phyloP scores from a whole-genome alignment of 2,888 invertebrate genomes.

The Tachina lurida region DNA sequence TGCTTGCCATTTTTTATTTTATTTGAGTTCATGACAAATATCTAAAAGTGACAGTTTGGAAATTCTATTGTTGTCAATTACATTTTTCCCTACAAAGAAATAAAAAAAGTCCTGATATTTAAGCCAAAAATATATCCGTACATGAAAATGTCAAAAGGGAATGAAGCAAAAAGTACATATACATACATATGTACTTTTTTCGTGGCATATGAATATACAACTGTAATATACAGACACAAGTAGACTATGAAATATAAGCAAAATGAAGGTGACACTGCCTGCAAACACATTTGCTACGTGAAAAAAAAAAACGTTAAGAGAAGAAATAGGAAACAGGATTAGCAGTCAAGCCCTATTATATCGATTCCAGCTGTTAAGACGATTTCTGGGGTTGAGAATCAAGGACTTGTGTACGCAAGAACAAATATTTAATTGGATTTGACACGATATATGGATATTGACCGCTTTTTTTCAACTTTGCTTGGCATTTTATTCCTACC shows the following conservation, averaged over 20 bases:
- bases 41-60: conserved; percentile 56
- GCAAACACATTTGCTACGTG: conserved; percentile 20
- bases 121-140: conserved; percentile 6
- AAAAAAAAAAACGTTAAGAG: conserved; percentile 9
- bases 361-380: not conserved
- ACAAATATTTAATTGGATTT: conserved; percentile 10
- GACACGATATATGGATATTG: not conserved
- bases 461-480: not conserved
- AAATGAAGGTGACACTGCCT: conserved; percentile 39
- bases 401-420: not conserved
- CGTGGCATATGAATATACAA: not conserved
- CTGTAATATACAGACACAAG: not conserved
- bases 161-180: not conserved
- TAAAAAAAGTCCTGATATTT: not conserved
- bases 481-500: not conserved
- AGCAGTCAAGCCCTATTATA: conserved; percentile 21
- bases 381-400: conserved; percentile 23
- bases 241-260: not conserved
- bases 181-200: not conserved
- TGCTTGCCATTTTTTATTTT: not conserved
- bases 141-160: conserved; percentile 1
- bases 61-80: conserved; percentile 67
- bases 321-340: conserved; percentile 2
- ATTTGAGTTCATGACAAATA: conserved; percentile 63
- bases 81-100: conserved; percentile 16